These are phyloP conservation scores for Platycheirus rosarum DNA, from an alignment of 2,888 invertebrate genomes.

Conservation along the genomic window DNA sequence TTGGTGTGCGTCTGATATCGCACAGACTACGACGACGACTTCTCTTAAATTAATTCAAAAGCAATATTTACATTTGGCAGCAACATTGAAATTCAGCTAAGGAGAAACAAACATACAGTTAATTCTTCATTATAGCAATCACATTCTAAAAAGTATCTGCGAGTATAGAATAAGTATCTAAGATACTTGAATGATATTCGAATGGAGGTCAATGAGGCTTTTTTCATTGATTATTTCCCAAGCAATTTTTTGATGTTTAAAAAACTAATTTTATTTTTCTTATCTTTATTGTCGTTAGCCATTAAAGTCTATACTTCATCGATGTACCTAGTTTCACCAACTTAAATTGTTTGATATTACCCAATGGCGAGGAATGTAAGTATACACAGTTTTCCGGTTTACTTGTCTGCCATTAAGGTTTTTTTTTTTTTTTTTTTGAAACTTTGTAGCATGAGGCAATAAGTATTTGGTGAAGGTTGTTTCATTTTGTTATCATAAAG, in stretches of 20 bases:
- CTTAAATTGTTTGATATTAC: no score
- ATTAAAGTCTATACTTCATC: no score
- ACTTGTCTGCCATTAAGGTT: not conserved
- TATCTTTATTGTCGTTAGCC: no score
- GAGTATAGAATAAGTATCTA: not conserved
- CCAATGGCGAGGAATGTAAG: no score
- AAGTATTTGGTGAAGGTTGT: slow-evolving; percentile 49
- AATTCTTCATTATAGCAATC: not conserved
- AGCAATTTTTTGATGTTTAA: no score
- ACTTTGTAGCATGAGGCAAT: slow-evolving; percentile 38
- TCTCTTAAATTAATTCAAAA: slow-evolving; percentile 53
- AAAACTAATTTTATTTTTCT: no score
- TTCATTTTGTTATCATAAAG: slow-evolving; percentile 52
- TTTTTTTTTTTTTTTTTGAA: slow-evolving; percentile 7
- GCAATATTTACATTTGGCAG: slow-evolving; percentile 49
- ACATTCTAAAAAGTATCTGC: not conserved
- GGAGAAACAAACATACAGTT: not conserved
- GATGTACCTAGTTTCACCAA: no score
- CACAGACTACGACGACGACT: slow-evolving; percentile 14
- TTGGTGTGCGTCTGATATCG: slow-evolving; percentile 38
- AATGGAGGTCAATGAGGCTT: no score
- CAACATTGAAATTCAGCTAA: slow-evolving; percentile 14
- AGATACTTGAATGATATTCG: not conserved
- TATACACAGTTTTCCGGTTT: slow-evolving; percentile 39
- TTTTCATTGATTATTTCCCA: no score